These are phyloP conservation scores for Pipa parva DNA, from an alignment of 2,113 vertebrate genomes.

Conservation along the genomic window DNA sequence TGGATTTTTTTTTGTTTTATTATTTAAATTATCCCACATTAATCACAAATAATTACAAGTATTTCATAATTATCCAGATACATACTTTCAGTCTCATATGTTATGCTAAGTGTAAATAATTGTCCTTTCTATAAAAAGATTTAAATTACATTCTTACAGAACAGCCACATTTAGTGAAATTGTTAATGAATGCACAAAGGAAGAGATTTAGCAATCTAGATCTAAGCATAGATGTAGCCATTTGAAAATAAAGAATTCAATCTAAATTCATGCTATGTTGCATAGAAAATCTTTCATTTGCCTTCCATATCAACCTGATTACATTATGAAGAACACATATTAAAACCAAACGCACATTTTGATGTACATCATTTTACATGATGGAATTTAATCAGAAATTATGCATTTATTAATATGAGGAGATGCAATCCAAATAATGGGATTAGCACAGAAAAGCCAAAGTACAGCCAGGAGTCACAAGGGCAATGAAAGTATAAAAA, in stretches of 20 bases:
- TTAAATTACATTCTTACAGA: constrained; percentile 18
- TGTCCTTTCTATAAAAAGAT: constrained; percentile 5
- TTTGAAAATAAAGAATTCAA: constrained; percentile 18
- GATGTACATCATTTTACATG: constrained; percentile 37
- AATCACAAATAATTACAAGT: constrained; percentile 17
- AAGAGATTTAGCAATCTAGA: constrained; percentile 19
- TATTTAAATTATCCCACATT: neutral
- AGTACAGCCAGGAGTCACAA: constrained; percentile 24
- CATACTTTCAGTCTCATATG: constrained; percentile 7
- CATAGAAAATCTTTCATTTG: constrained; percentile 38
- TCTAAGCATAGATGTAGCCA: constrained; percentile 19
- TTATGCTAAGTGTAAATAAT: constrained; percentile 34
- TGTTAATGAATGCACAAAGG: constrained; percentile 34
- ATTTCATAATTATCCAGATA: constrained; percentile 8
- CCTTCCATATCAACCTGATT: constrained; percentile 41
- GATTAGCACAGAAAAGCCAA: constrained; percentile 28
- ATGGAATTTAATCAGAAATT: constrained; percentile 35
- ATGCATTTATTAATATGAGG: constrained; percentile 37
- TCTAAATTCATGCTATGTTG: constrained; percentile 35
- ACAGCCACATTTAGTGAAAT: constrained; percentile 17
- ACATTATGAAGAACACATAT: constrained; percentile 39
- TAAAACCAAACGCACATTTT: constrained; percentile 28
- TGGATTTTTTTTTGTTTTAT: neutral
- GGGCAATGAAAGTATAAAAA: constrained; percentile 11
- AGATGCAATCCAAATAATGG: constrained; percentile 22